Evolutionary conservation across 1,140 invertebrate genomes (phyloP), one percentile per base, ranked within the genome.

Genomic region (Stegodyphus mimosarum): DNA sequence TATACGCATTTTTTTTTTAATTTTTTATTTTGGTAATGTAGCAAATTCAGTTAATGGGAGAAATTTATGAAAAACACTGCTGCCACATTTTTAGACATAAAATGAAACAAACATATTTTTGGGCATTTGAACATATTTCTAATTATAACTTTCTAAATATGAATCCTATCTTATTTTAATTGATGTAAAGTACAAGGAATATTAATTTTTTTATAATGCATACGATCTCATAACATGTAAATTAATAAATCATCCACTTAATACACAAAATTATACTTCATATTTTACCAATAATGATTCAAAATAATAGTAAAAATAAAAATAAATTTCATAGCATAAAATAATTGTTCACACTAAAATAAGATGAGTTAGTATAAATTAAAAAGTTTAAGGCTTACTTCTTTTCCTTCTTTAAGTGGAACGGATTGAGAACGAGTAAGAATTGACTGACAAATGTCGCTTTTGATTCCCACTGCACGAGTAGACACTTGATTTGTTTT

Each of bases 401-500:
- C 76, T 60, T 88, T 86, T 74, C 78, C 69, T 74, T 87, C 87
- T 77, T 87, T 87, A 10, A 88, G 50, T 17, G 87, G 87, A 64
- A 87, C 87, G 50, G 87, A 88, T 17, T 87, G 87, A 13, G 87
- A 88, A 13, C 87, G 72, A 63, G 87, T 86, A 15, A 88, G 79
- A 70, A 53, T 89, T 83, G 13, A 89, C 86, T 79, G 81, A 55
- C 74, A 88, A 7, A 66, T 87, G 87, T 71, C 88, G 87, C 69
- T 88, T 87, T 67, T 89, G 87, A 48, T 86, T 71, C 70, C 72
- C n/a, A 87, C 64, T 48, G 79, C 50, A 48, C 67, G 67, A 55
- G 84, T 86, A 33, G 87, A 79, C 78, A 89, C 88, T 74, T 89
- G 87, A 17, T 88, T 88, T 69, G 87, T 88, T 86, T 90, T 90